Percentiles rank a stretch among this genome's conserved stretches.
phyloP scores from a whole-genome alignment of 1,140 invertebrate species.

The Drosophila teissieri region DNA sequence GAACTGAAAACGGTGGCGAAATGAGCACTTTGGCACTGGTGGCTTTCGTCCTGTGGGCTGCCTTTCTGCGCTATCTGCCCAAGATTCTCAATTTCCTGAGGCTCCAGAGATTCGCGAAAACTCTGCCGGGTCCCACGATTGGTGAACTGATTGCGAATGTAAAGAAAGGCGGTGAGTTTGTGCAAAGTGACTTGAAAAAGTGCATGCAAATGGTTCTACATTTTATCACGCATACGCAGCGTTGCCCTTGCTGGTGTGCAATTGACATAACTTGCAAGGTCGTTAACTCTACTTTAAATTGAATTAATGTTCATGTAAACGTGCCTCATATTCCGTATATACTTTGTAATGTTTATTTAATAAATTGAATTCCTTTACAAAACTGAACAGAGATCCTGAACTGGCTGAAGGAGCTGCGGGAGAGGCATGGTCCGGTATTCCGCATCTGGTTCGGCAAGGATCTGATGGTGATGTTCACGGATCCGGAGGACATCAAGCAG shows the following conservation, averaged over 20 bases:
- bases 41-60: slow-evolving; percentile 70
- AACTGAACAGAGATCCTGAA: slow-evolving; percentile 51
- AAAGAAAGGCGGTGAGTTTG: slow-evolving; percentile 72
- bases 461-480: slow-evolving; percentile 71
- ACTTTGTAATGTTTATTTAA: too few species aligned
- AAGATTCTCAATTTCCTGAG: slow-evolving; percentile 55
- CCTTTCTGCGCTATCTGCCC: slow-evolving; percentile 73
- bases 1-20: background rate
- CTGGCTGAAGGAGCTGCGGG: slow-evolving; percentile 60
- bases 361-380: background rate
- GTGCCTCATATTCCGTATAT: too few species aligned
- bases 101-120: slow-evolving; percentile 58
- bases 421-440: slow-evolving; percentile 66
- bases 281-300: background rate
- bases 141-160: slow-evolving; percentile 70
- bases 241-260: background rate
- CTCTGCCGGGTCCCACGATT: slow-evolving; percentile 67
- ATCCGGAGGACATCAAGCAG: slow-evolving; percentile 82
- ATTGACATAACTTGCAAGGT: background rate
- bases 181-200: background rate
- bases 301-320: too few species aligned
- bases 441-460: slow-evolving; percentile 83
- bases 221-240: slow-evolving; percentile 24
- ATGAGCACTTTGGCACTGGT: slow-evolving; percentile 73
- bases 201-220: background rate